Evolutionary conservation across 2,888 invertebrate species (phyloP), one percentile per base, ranked within the genome.

Genomic region (Pristionchus mayeri): DNA sequence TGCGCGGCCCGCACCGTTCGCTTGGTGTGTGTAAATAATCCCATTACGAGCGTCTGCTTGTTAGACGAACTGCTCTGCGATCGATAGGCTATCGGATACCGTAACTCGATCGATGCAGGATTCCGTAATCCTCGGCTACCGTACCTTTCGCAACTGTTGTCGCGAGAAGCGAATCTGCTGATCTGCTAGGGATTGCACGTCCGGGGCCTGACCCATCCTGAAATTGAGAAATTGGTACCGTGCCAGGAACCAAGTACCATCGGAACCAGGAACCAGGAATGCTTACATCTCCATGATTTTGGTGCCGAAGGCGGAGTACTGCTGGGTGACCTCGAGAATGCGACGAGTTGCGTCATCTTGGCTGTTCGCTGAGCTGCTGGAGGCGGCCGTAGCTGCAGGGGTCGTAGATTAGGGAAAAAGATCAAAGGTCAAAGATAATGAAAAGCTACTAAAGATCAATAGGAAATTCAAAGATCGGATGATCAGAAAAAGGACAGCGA

Each of bases 291-390:
- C 27, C 24, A 57, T 57, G 57, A 37, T 37, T 34, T 30, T 67
- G 34, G 76, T 75, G 24, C 76, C 83, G 24, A 83, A 84, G 21
- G 75, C 75, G 34, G 75, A 75, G 84, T 84, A 84, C 40, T 76
- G 76, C 44, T 54, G 75, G 1, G 76, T 84, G 37, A 71, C 76
- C 60, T 84, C 84, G 54, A 67, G 30, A 3, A 84, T 84, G 18
- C 76, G 54, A 2, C 84, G 54, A 7, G 40, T 40, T 37, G n/a
- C n/a, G n/a, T 84, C 84, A 30, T 84, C 84, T 52, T 54, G 21
- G 30, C 18, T 60, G 24, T 16, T 27, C 27, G 27, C 2, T 11
- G 27, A 16, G 60, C 30, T 44, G 44, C 44, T 44, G 21, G 37
- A 37, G 11, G 37, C 21, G 37, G 67, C 30, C 21, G 67, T 37